Base-by-base conservation (phyloP, 2,113 vertebrate species). In the Scytalopus superciliaris region DNA sequence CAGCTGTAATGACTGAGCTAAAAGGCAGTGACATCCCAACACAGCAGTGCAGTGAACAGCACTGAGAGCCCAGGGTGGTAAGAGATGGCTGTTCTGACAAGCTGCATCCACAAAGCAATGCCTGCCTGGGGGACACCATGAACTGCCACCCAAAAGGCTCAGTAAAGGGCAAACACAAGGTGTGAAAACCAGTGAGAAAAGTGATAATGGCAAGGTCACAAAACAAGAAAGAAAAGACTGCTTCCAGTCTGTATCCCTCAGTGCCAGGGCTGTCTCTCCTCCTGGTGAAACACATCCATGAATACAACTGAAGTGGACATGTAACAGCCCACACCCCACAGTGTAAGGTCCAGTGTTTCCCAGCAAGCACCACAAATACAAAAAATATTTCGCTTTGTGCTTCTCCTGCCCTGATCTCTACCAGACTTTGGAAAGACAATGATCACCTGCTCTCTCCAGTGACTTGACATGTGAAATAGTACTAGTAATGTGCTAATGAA, bases 21-120 rank as follows among this genome's bases (percentile, higher is more conserved):
- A 77, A 57, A 66, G 50, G 69, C n/a, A 15, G 11, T 69, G 83
- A 67, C 84, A 72, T 37, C 64, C 63, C 1, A 7, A 25, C 64
- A 56, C 86, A 63, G 59, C 3, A 6, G 42, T 3, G 15, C 68
- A 52, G 64, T 0, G 0, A 77, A 63, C 12, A 12, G 73, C 5
- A 4, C 27, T 0, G 1, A 80, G 59, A 91, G 25, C 42, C 47
- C 19, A 0, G 3, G 28, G 12, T 31, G 28, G 57, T 50, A 69
- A 44, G 59, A 0, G 39, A 47, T 22, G 22, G 47, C 47, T 23
- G 47, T 47, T 47, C 47, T 52, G 45, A 60, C 0, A 0, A 82
- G 74, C 53, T 60, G 69, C 45, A 1, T 1, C 0, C 3, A 52
- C 76, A 89, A 33, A 63, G 39, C 66, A 67, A 11, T 1, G 19